Conservation (phyloP, 2,888 invertebrate species). For the Tanytarsus gracilentus region DNA sequence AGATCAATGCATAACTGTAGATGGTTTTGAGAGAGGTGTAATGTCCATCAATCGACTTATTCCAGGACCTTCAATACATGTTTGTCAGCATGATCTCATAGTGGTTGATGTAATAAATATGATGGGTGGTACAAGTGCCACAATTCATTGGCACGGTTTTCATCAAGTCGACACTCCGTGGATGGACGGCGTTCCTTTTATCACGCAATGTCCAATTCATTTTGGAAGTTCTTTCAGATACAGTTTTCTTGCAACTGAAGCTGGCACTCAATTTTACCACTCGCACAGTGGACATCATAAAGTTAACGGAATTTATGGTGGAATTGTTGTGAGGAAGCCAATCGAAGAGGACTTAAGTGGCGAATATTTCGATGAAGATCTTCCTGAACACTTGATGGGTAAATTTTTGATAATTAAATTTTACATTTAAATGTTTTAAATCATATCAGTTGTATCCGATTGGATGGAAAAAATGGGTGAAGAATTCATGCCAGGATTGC, state of each 20-base stretch:
- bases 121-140: slow-evolving; percentile 64
- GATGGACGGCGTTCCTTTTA: slow-evolving; percentile 61
- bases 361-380: slow-evolving; percentile 63
- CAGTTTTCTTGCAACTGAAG: slow-evolving; percentile 56
- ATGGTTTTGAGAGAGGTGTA: slow-evolving; percentile 44
- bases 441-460: slow-evolving; percentile 63
- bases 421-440: no score
- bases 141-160: slow-evolving; percentile 84
- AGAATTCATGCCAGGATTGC: slow-evolving; percentile 36
- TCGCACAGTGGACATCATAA: slow-evolving; percentile 60
- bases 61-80: slow-evolving; percentile 52
- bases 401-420: no score
- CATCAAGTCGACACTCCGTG: slow-evolving; percentile 65
- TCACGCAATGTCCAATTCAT: slow-evolving; percentile 72
- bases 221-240: slow-evolving; percentile 61
- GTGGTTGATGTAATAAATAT: slow-evolving; percentile 71
- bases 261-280: slow-evolving; percentile 75
- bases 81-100: slow-evolving; percentile 69
- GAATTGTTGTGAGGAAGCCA: slow-evolving; percentile 60
- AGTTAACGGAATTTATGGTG: slow-evolving; percentile 70
- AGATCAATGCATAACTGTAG: slow-evolving; percentile 46
- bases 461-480: slow-evolving; percentile 60
- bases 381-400: slow-evolving; percentile 58
- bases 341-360: slow-evolving; percentile 51
- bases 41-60: slow-evolving; percentile 45